These are phyloP conservation scores for Eumaeus atala DNA, from an alignment of 1,140 invertebrate genomes.

Conservation along the genomic window DNA sequence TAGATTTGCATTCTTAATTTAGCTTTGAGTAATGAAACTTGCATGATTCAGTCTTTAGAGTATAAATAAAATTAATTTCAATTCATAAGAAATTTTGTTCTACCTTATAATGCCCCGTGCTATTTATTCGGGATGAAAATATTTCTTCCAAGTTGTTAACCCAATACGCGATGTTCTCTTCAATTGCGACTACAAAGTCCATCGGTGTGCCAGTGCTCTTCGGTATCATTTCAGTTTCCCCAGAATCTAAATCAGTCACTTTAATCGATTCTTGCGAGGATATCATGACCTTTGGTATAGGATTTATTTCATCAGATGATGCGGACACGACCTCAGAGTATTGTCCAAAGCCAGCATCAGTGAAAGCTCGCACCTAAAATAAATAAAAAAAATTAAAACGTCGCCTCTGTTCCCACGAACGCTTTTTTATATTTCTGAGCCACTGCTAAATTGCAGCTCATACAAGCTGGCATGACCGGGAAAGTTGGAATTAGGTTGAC, in stretches of 20 bases:
- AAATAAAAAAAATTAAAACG: neutral
- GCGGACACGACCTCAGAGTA: slow-evolving; percentile 78
- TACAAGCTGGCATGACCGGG: too few species aligned
- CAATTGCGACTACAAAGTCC: slow-evolving; percentile 77
- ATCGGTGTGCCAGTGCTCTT: slow-evolving; percentile 77
- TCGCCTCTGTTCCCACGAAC: neutral
- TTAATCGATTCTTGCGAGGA: slow-evolving; percentile 81
- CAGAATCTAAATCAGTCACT: slow-evolving; percentile 83
- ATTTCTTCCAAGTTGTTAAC: slow-evolving; percentile 87
- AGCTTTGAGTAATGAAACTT: too few species aligned
- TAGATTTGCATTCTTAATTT: too few species aligned
- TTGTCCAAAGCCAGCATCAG: slow-evolving; percentile 82
- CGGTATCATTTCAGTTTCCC: slow-evolving; percentile 74
- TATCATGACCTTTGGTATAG: slow-evolving; percentile 86
- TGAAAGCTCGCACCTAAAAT: slow-evolving; percentile 84
- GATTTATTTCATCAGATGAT: slow-evolving; percentile 79
- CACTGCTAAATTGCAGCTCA: too few species aligned
- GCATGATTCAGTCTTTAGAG: too few species aligned
- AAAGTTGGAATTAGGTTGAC: too few species aligned
- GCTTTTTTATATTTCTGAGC: too few species aligned
- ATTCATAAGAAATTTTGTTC: neutral
- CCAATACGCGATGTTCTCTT: slow-evolving; percentile 87
- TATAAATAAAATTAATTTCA: too few species aligned
- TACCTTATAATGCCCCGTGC: slow-evolving; percentile 67
- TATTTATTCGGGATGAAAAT: slow-evolving; percentile 78